Evolutionary conservation across 2,113 vertebrate species (phyloP), one percentile per base, ranked within the genome.

Genomic region (Megaptera novaeangliae): DNA sequence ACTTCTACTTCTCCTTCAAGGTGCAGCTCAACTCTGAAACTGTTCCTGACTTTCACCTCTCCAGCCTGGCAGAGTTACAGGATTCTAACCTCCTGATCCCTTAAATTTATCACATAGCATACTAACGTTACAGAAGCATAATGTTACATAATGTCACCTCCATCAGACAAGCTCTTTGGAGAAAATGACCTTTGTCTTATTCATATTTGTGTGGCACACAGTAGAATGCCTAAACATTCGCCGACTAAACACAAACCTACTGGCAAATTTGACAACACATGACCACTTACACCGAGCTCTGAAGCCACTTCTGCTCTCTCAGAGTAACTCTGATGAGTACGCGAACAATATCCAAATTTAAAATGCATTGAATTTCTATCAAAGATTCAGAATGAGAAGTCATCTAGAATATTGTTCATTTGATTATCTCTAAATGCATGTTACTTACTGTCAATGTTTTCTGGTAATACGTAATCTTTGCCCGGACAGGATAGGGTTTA

Each of bases 401-500:
- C n/a, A 21, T 0, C 2, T 3, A 66, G n/a, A 84, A 23, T 17
- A n/a, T 0, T 61, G 8, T 14, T 59, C 23, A 18, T 74, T 1
- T 89, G 49, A 29, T 44, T 3, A 34, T 36, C 55, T n/a, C 74
- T 36, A 29, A 46, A 57, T 6, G 14, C 29, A 1, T 0, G 21
- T 64, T n/a, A 98, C 99, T 98, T 98, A 99, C 99, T 87, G 99
- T 99, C 97, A 99, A 12, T 0, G 98, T 99, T 97, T 99, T 99
- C 97, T 98, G 99, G 98, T 99, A 99, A 98, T 99, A 99, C 0
- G 95, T 98, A 52, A 99, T 99, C 98, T 99, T 99, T 91, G 99
- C 99, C 92, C 99, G 98, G 64, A 99, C 98, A 0, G 99, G 99
- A 94, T 99, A 99, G 0, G 99, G 99, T 95, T 99, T 99, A 98